phyloP scores from a whole-genome alignment of 2,888 invertebrate genomes.

The Xiphydria camelus region DNA sequence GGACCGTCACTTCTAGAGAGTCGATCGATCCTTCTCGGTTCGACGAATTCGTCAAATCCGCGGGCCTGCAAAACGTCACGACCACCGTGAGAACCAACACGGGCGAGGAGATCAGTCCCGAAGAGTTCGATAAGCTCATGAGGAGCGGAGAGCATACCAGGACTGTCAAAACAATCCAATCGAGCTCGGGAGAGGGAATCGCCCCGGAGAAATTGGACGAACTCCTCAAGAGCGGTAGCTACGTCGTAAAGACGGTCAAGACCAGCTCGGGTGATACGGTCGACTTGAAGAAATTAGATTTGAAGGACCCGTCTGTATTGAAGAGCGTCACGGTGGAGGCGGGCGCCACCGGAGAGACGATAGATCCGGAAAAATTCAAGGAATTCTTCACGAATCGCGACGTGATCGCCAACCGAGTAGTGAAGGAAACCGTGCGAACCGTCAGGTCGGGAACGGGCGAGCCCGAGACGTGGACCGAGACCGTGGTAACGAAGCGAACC shows the following conservation, averaged over 20 bases:
- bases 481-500: slow-evolving; percentile 25
- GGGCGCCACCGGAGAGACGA: slow-evolving; percentile 3
- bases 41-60: background rate
- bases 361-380: slow-evolving; percentile 16
- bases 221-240: slow-evolving; percentile 21
- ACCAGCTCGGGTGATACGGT: slow-evolving; percentile 4
- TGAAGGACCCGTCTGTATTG: slow-evolving; percentile 15
- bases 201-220: slow-evolving; percentile 25
- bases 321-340: slow-evolving; percentile 14
- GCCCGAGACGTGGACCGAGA: slow-evolving; percentile 21
- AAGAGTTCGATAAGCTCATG: slow-evolving; percentile 17
- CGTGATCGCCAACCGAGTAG: slow-evolving; percentile 16
- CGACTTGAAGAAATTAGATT: slow-evolving; percentile 6
- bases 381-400: slow-evolving; percentile 21
- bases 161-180: slow-evolving; percentile 10
- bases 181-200: slow-evolving; percentile 16
- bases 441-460: slow-evolving; percentile 15
- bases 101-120: slow-evolving; percentile 19
- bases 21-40: slow-evolving; percentile 1
- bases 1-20: slow-evolving; percentile 9
- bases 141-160: slow-evolving; percentile 3
- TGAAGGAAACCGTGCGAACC: slow-evolving; percentile 24
- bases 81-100: slow-evolving; percentile 7
- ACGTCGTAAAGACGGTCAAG: slow-evolving; percentile 6
- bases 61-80: slow-evolving; percentile 1